Base-by-base conservation (phyloP, 2,113 vertebrate species). In the Ranitomeya imitator region DNA sequence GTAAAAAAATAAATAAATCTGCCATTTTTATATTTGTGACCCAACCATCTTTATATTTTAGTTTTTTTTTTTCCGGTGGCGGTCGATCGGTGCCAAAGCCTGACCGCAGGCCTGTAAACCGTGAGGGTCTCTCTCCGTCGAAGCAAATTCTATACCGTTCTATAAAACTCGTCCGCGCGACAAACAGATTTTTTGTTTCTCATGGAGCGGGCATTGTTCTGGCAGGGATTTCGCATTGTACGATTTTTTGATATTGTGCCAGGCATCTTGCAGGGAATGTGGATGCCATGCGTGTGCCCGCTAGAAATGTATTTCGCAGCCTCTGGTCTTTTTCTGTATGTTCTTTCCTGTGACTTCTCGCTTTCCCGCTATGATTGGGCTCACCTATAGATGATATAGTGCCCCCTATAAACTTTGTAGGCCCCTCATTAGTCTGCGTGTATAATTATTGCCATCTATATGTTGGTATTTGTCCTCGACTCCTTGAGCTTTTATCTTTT, bases 251-350 rank as follows among this genome's bases (percentile, higher is more conserved):
- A 95, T 92, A 91, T 86, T 79, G 90, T 95, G 95, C 96, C 95
- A 96, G 94, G 93, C 94, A 92, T 93, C 93, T 96, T 91, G 92
- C 91, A 93, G 94, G 90, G 93, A 91, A 92, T 90, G 93, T 95
- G 91, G 94, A 89, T 93, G 92, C 94, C 93, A 90, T 90, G 91
- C 89, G 89, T 90, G 90, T 92, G 91, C 93, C 93, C 92, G 92
- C 92, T 92, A 90, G 86, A 91, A 93, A 90, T 90, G 89, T 90
- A 90, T 89, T 69, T 89, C 26, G 73, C 52, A 83, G 31, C 79
- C 89, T 89, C 87, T 86, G 81, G 77, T 67, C 83, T 90, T 90
- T 89, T 31, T 61, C 9, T 26, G 13, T 13, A 16, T n/a, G 1
- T 31, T 31, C 15, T 15, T 67, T 1, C 8, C 6, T 10, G 4